Conservation (phyloP, 1,140 invertebrate species). For the Tribolium madens region DNA sequence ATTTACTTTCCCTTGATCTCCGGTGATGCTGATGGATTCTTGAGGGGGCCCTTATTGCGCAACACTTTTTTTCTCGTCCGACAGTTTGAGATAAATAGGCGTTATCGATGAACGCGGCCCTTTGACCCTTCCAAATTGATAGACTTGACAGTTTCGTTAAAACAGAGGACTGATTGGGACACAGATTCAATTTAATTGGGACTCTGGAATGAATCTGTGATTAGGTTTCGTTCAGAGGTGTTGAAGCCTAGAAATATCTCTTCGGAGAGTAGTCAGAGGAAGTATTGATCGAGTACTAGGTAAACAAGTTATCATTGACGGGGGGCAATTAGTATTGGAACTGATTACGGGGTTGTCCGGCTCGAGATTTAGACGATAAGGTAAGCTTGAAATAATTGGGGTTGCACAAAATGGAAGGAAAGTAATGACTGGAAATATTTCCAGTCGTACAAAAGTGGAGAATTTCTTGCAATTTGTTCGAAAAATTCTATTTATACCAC, state of each 20-base stretch:
- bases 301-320: neutral
- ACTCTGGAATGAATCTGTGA: neutral
- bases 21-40: neutral
- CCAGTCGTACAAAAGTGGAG: no score
- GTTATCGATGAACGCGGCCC: no score
- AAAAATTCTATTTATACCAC: no score
- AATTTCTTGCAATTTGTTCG: no score
- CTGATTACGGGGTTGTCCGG: neutral
- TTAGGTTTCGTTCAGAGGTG: neutral
- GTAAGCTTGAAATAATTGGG: neutral
- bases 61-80: neutral
- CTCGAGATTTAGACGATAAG: neutral
- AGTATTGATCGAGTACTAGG: neutral
- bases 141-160: no score
- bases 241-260: neutral
- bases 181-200: neutral
- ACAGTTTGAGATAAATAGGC: no score
- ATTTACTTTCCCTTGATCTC: conserved; percentile 45
- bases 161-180: neutral
- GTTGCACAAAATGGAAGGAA: neutral
- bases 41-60: neutral
- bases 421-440: no score
- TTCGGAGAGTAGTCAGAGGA: neutral
- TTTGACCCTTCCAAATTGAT: no score
- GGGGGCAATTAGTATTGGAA: neutral